phyloP scores from a whole-genome alignment of 2,113 vertebrate species.

The Spea multiplicata region DNA sequence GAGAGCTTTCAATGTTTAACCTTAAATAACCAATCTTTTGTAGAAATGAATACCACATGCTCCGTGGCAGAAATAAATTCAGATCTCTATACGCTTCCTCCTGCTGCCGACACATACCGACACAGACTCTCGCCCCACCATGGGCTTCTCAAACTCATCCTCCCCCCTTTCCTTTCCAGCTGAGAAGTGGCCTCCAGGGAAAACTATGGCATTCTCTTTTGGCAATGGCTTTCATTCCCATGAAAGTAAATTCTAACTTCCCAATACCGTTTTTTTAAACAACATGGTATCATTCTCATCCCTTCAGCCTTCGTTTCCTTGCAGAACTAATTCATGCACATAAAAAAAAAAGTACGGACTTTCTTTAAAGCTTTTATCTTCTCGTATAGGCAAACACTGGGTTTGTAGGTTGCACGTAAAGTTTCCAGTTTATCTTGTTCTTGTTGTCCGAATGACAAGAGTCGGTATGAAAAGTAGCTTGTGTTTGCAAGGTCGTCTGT shows the following conservation, averaged over 20 bases:
- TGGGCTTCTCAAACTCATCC: constrained; percentile 57
- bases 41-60: constrained; percentile 71
- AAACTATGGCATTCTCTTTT: constrained; percentile 79
- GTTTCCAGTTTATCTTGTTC: background rate
- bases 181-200: constrained; percentile 73
- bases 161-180: constrained; percentile 62
- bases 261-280: constrained; percentile 59
- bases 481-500: background rate
- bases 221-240: constrained; percentile 86
- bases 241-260: constrained; percentile 78
- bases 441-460: background rate
- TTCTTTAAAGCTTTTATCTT: background rate
- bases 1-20: constrained; percentile 26
- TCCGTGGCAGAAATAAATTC: constrained; percentile 54
- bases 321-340: constrained; percentile 31
- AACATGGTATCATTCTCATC: constrained; percentile 69
- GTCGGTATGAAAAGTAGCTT: constrained; percentile 43
- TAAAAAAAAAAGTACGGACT: background rate
- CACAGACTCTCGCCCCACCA: constrained; percentile 33
- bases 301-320: constrained; percentile 53
- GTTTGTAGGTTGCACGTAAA: background rate
- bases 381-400: background rate
- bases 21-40: constrained; percentile 21
- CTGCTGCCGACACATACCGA: constrained; percentile 57
- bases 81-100: constrained; percentile 54